phyloP scores from a whole-genome alignment of 2,113 vertebrate genomes.

The Burhinus bistriatus region DNA sequence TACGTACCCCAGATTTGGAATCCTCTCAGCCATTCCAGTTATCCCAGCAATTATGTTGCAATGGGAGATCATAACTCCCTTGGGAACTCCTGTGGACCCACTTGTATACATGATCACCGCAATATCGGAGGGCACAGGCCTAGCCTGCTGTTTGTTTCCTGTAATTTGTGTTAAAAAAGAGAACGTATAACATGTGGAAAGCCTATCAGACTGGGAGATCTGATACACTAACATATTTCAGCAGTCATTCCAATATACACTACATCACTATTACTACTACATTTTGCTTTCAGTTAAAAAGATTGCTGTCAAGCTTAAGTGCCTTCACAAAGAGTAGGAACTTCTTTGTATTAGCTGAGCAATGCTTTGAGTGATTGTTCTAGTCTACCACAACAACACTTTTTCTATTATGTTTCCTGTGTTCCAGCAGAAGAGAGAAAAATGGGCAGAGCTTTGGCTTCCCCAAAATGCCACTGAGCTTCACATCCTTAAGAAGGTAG shows the following conservation, averaged over 20 bases:
- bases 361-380: not conserved
- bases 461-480: not conserved
- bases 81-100: slow-evolving; percentile 92
- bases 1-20: slow-evolving; percentile 84
- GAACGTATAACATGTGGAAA: not conserved
- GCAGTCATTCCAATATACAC: not conserved
- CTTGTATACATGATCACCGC: slow-evolving; percentile 99
- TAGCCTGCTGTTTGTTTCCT: slow-evolving; percentile 68
- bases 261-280: not conserved
- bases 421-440: not conserved
- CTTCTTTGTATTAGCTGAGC: not conserved
- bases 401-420: not conserved
- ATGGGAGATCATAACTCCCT: slow-evolving; percentile 96
- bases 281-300: not conserved
- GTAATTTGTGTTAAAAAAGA: not conserved
- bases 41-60: slow-evolving; percentile 90
- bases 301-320: not conserved
- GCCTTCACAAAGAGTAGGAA: not conserved
- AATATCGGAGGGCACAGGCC: slow-evolving; percentile 81
- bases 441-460: not conserved
- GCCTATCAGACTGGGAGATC: not conserved
- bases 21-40: slow-evolving; percentile 90
- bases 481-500: not conserved
- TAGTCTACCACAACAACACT: not conserved
- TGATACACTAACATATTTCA: not conserved